phyloP scores from a whole-genome alignment of 2,797 vertebrate species.

The Rhabdophis nuchalis region DNA sequence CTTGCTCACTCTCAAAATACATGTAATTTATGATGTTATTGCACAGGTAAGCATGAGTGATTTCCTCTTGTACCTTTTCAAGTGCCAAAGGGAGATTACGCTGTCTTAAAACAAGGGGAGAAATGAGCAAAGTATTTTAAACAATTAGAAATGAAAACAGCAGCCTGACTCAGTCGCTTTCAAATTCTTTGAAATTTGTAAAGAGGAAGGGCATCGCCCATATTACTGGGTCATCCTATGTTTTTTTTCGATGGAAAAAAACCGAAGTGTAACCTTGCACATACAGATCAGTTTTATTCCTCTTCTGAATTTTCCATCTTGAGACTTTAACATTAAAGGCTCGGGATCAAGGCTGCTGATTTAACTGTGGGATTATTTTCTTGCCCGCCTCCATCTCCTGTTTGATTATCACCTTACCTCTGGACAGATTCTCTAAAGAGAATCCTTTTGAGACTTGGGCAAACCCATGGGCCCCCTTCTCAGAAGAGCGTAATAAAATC shows the following conservation, averaged over 20 bases:
- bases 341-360: not conserved
- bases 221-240: not conserved
- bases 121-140: not conserved
- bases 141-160: not conserved
- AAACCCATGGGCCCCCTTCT: not conserved
- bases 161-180: not conserved
- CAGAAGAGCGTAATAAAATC: not conserved
- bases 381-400: not conserved
- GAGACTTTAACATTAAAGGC: not conserved
- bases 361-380: not conserved
- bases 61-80: not conserved
- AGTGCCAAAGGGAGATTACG: not conserved
- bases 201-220: not conserved
- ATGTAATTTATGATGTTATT: not conserved
- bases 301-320: not conserved
- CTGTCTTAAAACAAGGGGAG: not conserved
- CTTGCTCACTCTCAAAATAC: not conserved
- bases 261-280: not conserved
- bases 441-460: not conserved
- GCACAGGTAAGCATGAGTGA: fast-evolving
- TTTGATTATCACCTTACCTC: not conserved
- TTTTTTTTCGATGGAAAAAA: not conserved
- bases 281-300: not conserved
- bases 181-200: not conserved
- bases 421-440: not conserved